Base-by-base conservation (phyloP, 2,888 invertebrate species). In the Polyommatus icarus region DNA sequence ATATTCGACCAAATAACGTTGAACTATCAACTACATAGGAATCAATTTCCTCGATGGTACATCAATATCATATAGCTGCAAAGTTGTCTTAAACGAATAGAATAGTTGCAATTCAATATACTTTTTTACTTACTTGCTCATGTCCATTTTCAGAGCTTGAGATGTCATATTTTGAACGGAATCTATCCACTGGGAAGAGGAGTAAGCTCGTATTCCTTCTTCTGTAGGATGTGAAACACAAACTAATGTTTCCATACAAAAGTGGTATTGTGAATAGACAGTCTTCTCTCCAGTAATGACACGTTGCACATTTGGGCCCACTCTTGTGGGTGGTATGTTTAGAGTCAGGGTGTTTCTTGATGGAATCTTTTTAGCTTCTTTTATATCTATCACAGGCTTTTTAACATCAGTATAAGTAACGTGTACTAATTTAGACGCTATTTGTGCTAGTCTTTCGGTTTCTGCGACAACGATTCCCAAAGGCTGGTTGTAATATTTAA, bases 201-300 rank as follows among this genome's bases (percentile, higher is more conserved):
- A 87, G 82, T 92, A 95, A 0, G 97, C 94, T 76, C 95, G 94
- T 79, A 96, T 86, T 0, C 95, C 95, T 84, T 96, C 96, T 85
- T 97, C 97, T 3, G 89, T 89, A 0, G 96, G 96, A 50, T 94
- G 84, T 12, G 95, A 94, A 4, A 95, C 89, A 82, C 95, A 95
- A 8, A 90, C 90, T 76, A 96, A 94, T 0, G 95, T 95, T 85
- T 97, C 97, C 95, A 97, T 95, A 54, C 95, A 92, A 81, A 95
- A 96, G 84, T 96, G 96, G 83, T 95, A 96, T 84, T 97, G 97
- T 6, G 90, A 85, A 18, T 94, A 95, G 76, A 88, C 84, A 4
- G 85, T 84, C 57, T 84, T 82, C 0, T 80, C 84, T 10, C 87
- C 87, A 78, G 83, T 90, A 80, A 84, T 91, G 79, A 82, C 92